Base-by-base conservation (phyloP, 2,113 vertebrate genomes). In the Lycocorax pyrrhopterus region DNA sequence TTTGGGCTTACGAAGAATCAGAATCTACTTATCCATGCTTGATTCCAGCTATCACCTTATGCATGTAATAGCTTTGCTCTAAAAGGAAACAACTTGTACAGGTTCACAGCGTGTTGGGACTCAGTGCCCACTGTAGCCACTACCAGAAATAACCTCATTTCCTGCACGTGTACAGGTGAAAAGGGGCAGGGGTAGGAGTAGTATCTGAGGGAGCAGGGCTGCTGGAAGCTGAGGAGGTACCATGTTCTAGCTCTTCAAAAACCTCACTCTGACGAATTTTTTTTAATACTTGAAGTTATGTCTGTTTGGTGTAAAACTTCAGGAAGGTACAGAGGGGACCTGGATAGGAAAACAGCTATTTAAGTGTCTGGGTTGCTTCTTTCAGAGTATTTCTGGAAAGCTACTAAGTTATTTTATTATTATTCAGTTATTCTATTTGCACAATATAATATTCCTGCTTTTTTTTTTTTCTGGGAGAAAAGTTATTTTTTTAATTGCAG, bases 81-180 rank as follows among this genome's bases (percentile, higher is more conserved):
- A 25, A 33, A 67, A 59, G 13, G 30, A 81, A 66, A 35, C 18
- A 25, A n/a, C 74, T 26, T 49, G 30, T 12, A 21, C 32, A 71
- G 46, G 26, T 35, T 71, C 46, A 7, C 29, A 27, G 0, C 3
- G 4, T 4, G 6, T 22, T 27, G 9, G 46, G 27, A 43, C 52
- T 53, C 19, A 35, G 12, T n/a, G 46, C 55, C 55, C 41, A 4
- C 41, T 59, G 11, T 6, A 79, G 80, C 15, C 27, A 53, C 6
- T 18, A 13, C 7, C 30, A 62, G 25, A 79, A 91, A 62, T 33
- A 49, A 66, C 8, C 37, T 33, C 1, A 44, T 71, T 27, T 94
- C 35, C 33, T 90, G 35, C 39, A 55, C 11, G 2, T 53, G 2
- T 9, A 16, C 13, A 59, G 33, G 43, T 44, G 3, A 52, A 89